Conservation (phyloP, 1,140 invertebrate genomes). For the Berghia stephanieae region DNA sequence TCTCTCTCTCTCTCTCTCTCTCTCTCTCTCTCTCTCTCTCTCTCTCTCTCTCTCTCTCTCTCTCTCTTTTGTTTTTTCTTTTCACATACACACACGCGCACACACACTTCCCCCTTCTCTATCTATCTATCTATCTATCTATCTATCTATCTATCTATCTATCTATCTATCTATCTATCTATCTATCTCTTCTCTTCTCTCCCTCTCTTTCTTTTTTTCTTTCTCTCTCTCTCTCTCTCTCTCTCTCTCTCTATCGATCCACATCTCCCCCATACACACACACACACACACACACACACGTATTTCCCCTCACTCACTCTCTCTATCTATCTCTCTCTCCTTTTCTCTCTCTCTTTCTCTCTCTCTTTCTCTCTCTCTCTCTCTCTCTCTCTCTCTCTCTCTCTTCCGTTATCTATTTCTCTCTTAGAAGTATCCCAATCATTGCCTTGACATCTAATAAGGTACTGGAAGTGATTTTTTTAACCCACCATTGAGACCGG, state of each 20-base stretch:
- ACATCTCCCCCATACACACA: background rate
- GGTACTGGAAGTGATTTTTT: too few species aligned
- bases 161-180: background rate
- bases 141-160: too few species aligned
- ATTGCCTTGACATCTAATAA: background rate
- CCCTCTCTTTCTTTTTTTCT: slow-evolving; percentile 15
- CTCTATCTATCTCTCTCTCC: background rate
- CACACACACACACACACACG: background rate
- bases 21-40: slow-evolving; percentile 1
- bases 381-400: slow-evolving; percentile 14
- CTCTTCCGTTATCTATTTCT: slow-evolving; percentile 10
- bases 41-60: slow-evolving; percentile 5
- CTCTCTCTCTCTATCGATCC: too few species aligned
- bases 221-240: slow-evolving; percentile 2
- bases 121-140: background rate
- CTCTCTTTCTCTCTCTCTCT: slow-evolving; percentile 4
- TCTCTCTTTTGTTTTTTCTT: background rate
- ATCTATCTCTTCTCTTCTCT: background rate
- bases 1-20: slow-evolving; percentile 16
- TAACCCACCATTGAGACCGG: too few species aligned
- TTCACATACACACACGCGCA: too few species aligned
- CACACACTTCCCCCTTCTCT: background rate
- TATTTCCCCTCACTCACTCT: background rate
- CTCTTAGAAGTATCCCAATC: background rate
- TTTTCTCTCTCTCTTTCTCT: background rate